phyloP scores from a whole-genome alignment of 2,113 vertebrate genomes.

The Varanus salvator region DNA sequence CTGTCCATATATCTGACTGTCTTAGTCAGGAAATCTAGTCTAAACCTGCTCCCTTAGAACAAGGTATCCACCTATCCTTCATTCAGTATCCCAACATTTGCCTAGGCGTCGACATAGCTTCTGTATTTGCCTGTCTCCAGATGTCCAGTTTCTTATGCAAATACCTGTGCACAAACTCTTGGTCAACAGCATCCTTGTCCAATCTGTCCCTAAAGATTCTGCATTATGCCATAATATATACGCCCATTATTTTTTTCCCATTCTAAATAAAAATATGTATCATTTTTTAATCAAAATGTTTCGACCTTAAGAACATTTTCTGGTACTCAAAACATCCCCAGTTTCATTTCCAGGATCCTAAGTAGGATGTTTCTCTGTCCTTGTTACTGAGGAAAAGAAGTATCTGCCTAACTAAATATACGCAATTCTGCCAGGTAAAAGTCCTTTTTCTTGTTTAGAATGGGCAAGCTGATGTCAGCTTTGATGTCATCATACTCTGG shows the following conservation, averaged over 20 bases:
- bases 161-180: not conserved
- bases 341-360: not conserved
- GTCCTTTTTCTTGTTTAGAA: conserved; percentile 47
- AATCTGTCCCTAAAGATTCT: not conserved
- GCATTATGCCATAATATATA: not conserved
- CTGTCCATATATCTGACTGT: too few relatives aligned
- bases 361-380: conserved; percentile 43
- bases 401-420: not conserved
- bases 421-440: not conserved
- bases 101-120: not conserved
- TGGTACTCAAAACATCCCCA: conserved; percentile 34
- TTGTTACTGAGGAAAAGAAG: not conserved
- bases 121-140: not conserved
- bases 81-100: not conserved
- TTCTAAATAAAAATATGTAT: not conserved
- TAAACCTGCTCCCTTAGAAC: not conserved
- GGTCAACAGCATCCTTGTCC: not conserved
- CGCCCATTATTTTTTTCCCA: too few relatives aligned
- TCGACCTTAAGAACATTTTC: conserved; percentile 31
- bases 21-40: too few relatives aligned
- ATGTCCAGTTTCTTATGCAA: not conserved
- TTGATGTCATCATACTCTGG: conserved; percentile 61
- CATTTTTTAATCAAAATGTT: conserved; percentile 25
- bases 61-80: not conserved
- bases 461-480: conserved; percentile 10